Conservation (phyloP, 1,140 invertebrate genomes). For the Nebria ingens region DNA sequence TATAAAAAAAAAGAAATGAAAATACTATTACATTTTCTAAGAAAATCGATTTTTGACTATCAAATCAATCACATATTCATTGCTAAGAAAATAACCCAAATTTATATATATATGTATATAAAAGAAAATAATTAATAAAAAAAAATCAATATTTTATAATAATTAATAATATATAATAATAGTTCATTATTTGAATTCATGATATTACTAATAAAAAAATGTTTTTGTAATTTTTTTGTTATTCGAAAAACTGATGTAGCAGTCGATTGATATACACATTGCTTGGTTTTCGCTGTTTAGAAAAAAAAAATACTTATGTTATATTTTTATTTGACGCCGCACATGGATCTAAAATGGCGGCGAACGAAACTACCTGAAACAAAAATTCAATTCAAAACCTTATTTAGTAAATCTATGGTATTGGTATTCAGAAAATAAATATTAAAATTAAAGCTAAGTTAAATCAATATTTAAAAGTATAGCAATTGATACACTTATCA, state of each 20-base stretch:
- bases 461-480: too few species aligned
- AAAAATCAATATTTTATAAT: too few species aligned
- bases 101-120: conserved; percentile 11
- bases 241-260: conserved; percentile 18
- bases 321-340: conserved; percentile 18
- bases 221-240: neutral
- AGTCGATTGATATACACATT: conserved; percentile 30
- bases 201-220: too few species aligned
- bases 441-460: too few species aligned
- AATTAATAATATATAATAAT: conserved; percentile 15
- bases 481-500: too few species aligned
- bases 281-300: conserved; percentile 30
- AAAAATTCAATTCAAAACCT: too few species aligned
- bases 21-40: conserved; percentile 11
- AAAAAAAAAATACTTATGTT: conserved; percentile 31
- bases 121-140: too few species aligned
- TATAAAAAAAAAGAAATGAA: neutral
- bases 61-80: conserved; percentile 3
- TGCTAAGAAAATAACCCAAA: conserved; percentile 8
- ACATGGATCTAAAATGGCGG: conserved; percentile 27
- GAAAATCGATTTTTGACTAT: neutral
- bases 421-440: too few species aligned
- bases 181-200: conserved; percentile 11
- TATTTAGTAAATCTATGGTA: too few species aligned
- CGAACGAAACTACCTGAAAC: conserved; percentile 30